Base-by-base conservation (phyloP, 2,888 invertebrate genomes). In the Masnerella sp. region DNA sequence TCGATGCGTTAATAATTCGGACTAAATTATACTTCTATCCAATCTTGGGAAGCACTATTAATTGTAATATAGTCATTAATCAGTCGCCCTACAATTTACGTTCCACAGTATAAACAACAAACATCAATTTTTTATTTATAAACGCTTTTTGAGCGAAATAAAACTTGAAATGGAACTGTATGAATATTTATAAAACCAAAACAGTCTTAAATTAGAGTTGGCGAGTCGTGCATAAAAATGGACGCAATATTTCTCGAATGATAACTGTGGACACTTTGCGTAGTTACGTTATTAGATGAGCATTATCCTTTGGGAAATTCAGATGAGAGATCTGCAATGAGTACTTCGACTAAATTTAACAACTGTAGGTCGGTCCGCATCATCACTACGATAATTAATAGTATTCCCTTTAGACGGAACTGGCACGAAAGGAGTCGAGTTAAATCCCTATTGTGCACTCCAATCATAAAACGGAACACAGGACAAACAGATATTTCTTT, bases 341-440 rank as follows among this genome's bases (percentile, higher is more conserved):
- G 32, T 65, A 25, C 43, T 49, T 58, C 42, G 52, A 56, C 62
- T 49, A 45, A 59, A 71, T 71, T 71, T 59, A 71, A 69, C 69
- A 71, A 61, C 61, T 52, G 58, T 11, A 34, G 52, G 43, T 68
- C 43, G 43, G 68, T 51, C 22, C 59, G 68, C 68, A 59, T 61
- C 65, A 71, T 71, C 52, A 40, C 59, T 59, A 61, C 52, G 72
- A 72, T 71, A 72, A 65, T 72, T 72, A 72, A 72, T 72, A 72
- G 59, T 52, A 67, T 67, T 72, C 72, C 72, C 72, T 34, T 54
- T 30, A 72, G 72, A 72, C 54, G 32, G 43, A 30, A 49, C 43
- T 28, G 14, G 20, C 18, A 51, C 11, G 28, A 51, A 61, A 70
- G 62, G 52, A 69, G 54, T 36, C 18, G 18, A 70, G 42, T 56